These are phyloP conservation scores for Periplaneta americana DNA, from an alignment of 1,140 invertebrate genomes.

Conservation along the genomic window DNA sequence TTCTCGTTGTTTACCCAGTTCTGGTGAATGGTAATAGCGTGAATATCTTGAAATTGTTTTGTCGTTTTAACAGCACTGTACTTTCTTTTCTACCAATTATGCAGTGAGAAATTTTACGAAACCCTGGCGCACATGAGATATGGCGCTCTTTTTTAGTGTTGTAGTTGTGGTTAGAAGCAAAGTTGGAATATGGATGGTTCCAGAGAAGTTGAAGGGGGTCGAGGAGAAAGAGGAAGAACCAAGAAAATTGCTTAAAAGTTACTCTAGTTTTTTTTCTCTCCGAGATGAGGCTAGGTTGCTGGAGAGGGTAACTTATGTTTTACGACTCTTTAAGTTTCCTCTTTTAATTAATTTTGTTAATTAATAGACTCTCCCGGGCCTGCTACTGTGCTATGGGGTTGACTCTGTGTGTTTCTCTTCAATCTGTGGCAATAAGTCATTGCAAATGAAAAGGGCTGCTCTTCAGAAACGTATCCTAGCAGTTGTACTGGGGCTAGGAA, in stretches of 20 bases:
- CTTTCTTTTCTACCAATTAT: too few relatives aligned
- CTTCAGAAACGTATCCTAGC: not conserved
- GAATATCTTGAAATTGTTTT: too few relatives aligned
- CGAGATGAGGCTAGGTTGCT: not conserved
- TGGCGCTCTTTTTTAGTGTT: too few relatives aligned
- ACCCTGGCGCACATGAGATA: not conserved
- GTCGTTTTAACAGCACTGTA: too few relatives aligned
- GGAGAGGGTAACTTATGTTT: not conserved
- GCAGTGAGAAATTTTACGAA: too few relatives aligned
- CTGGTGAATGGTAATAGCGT: too few relatives aligned
- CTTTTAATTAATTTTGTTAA: not conserved
- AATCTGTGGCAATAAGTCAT: not conserved
- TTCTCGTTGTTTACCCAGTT: too few relatives aligned
- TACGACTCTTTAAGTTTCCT: not conserved
- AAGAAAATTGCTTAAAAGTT: not conserved
- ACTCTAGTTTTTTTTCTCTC: not conserved
- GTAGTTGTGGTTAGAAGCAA: not conserved
- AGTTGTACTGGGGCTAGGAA: not conserved
- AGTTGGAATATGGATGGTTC: not conserved
- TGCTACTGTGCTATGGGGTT: not conserved
- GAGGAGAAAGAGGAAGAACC: too few relatives aligned
- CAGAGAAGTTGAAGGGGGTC: not conserved
- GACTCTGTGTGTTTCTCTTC: not conserved
- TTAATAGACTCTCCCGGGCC: not conserved
- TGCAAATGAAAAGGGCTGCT: not conserved